Evolutionary conservation across 2,888 invertebrate species (phyloP), one percentile per base, ranked within the genome.

Genomic region (Drosophila fulvimacula): DNA sequence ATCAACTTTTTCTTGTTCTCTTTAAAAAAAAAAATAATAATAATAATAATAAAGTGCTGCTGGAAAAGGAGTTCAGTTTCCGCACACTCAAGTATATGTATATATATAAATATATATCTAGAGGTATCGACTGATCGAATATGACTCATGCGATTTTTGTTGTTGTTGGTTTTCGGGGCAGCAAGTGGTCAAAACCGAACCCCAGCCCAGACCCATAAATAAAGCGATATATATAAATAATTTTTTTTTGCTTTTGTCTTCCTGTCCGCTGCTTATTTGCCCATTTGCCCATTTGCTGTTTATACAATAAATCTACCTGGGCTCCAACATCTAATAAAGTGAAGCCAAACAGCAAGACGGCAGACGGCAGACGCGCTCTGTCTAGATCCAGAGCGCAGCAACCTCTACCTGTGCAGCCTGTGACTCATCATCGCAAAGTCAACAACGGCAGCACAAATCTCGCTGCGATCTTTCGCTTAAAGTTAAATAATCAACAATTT

Each of bases 271-370:
- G 85, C 75, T 81, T 82, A 84, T 76, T 83, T 81, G 80, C 76
- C 76, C 78, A 84, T 76, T 83, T 80, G 81, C 75, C 76, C 77
- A 82, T 81, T 65, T 63, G 71, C 69, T 78, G 73, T 82, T 80
- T 83, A 72, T 81, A 79, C 88, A 82, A 82, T 77, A 82, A 88
- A 85, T 85, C 88, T 88, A 88, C 84, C 84, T 84, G 82, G 61
- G 44, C 49, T 30, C 62, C 63, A 73, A 66, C 66, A 72, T 83
- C 86, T 86, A 83, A 83, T 69, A 83, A 67, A 71, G 70, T 56
- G 71, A 76, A 71, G 70, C 68, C 59, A 71, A 69, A 65, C 72
- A 65, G 17, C 13, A 57, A 68, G 72, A 62, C 55, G 48, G 63
- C 60, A 49, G 24, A 51, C 57, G 56, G 30, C 30, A 30, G 42